Evolutionary conservation across 2,113 vertebrate genomes (phyloP), one percentile per base, ranked within the genome.

Genomic region (Tor tambroides): DNA sequence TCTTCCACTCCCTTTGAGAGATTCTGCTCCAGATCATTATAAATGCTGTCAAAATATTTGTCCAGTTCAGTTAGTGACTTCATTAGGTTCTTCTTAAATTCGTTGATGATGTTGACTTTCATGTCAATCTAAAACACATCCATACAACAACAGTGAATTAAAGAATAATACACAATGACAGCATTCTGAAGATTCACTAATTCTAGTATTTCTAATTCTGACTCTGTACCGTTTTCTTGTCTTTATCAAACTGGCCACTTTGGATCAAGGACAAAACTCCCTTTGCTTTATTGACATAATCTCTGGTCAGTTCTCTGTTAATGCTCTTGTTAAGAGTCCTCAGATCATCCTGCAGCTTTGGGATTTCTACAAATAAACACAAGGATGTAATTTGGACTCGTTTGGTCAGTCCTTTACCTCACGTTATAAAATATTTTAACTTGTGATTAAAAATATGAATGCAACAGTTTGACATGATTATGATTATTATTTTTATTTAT

Each of bases 271-370:
- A 41, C 54, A 80, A 26, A 63, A 4, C 6, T 41, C 56, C 78
- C 54, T 80, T 80, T 80, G 35, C 56, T 41, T 26, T 6, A 43
- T 63, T 80, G 35, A 80, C 32, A 43, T 80, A 63, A 26, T 63
- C 78, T 80, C 23, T 43, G 32, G 21, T 15, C 32, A 63, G 35
- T 41, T 80, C 54, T 41, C 6, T 1, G 3, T 61, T 61, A 15
- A 63, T 63, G 56, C 12, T 80, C 56, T 63, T 63, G 78, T 80
- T 80, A 26, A 63, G 32, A n/a, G 2, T 80, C n/a, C 2, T 80
- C 10, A 80, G 56, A 17, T 21, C 32, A 9, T 80, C 23, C 78
- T 41, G 56, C 1, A 80, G 56, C 7, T 26, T 63, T 5, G 78
- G 54, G 21, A 80, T 61, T 35, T 80, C 78, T 80, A 80, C 12